Base-by-base conservation (phyloP, 2,888 invertebrate genomes). In the Caenorhabditis imperialis region DNA sequence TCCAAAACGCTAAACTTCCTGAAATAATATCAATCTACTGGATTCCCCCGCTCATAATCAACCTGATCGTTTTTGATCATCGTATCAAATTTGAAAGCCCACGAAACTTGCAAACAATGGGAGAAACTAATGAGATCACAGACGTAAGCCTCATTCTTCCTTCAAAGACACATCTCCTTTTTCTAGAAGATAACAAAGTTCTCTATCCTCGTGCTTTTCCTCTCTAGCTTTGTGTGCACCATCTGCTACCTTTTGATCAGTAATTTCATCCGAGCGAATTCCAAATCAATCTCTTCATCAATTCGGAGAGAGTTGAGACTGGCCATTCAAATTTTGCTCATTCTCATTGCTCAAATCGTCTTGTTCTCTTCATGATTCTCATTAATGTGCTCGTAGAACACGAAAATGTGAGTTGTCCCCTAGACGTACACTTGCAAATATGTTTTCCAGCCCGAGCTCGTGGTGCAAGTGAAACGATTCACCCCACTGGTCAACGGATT, bases 351-450 rank as follows among this genome's bases (percentile, higher is more conserved):
- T 23, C 57, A 45, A 44, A n/a, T 57, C 10, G 16, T 57, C 33
- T 33, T 57, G 30, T 44, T 57, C 22, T 22, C n/a, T 57, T 35
- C 45, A 45, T 57, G 57, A 23, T 35, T 14, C 35, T 57, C 23
- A 37, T 37, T 18, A 54, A 42, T 30, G 14, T 42, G 2, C 20
- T 42, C 42, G 54, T 25, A 1, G 30, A 20, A 42, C 37, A 25
- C 18, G 54, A 42, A 7, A 10, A 30, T 30, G 30, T 30, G 10
- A 30, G 30, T 30, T n/a, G n/a, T n/a, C n/a, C n/a, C n/a, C n/a
- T n/a, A n/a, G n/a, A n/a, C n/a, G n/a, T n/a, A n/a, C n/a, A n/a
- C n/a, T n/a, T n/a, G n/a, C n/a, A n/a, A n/a, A n/a, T n/a, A n/a
- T n/a, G n/a, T n/a, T n/a, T n/a, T n/a, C n/a, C 30, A 30, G 30